phyloP scores from a whole-genome alignment of 92 coral and sea anemone genomes.

The Zoanthus sansibaricus region DNA sequence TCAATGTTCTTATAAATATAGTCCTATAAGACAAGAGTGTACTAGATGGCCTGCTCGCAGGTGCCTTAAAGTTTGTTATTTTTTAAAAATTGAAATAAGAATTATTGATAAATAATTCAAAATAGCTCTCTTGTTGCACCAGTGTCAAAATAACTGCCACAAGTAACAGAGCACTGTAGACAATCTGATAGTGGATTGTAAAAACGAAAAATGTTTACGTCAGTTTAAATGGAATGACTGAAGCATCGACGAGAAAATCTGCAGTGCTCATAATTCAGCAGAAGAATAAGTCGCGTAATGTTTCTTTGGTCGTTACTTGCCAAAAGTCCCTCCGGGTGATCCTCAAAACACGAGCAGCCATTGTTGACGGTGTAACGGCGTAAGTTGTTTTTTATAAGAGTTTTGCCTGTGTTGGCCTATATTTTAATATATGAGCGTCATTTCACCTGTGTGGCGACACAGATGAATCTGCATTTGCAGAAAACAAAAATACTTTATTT shows the following conservation, averaged over 20 bases:
- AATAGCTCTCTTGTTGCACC: constrained; percentile 2
- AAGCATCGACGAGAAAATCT: constrained; percentile 5
- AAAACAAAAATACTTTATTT: not conserved
- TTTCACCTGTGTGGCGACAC: no score
- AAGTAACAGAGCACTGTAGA: not conserved
- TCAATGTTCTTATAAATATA: no score
- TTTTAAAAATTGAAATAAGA: not conserved
- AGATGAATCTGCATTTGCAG: not conserved
- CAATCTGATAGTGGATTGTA: not conserved
- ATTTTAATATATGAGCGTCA: not conserved
- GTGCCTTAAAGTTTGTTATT: constrained; percentile 29
- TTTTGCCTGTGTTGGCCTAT: not conserved
- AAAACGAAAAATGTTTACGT: not conserved
- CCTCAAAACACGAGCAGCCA: constrained; percentile 20
- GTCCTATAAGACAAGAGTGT: no score
- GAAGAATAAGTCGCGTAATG: constrained; percentile 29
- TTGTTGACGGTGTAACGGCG: not conserved
- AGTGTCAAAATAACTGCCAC: constrained; percentile 1
- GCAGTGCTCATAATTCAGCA: constrained; percentile 33
- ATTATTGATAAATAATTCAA: constrained; percentile 17
- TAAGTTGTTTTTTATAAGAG: constrained; percentile 8
- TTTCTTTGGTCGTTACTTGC: constrained; percentile 21
- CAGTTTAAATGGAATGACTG: constrained; percentile 25
- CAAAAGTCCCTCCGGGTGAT: constrained; percentile 32
- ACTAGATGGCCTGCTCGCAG: not conserved